Conservation (phyloP, 2,888 invertebrate species). For the Julus scanicus region DNA sequence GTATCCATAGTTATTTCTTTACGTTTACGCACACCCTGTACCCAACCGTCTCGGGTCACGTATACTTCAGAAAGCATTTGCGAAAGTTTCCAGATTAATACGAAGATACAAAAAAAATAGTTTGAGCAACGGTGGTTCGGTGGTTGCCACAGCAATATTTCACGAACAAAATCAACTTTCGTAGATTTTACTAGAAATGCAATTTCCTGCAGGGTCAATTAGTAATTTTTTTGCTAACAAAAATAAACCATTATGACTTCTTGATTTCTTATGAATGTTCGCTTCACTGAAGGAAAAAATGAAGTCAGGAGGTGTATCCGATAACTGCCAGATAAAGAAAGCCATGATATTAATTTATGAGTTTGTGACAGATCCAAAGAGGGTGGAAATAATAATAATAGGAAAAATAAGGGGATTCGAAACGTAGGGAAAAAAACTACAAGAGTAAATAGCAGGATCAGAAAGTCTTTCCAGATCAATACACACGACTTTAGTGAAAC, state of each 20-base stretch:
- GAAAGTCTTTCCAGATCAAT: neutral
- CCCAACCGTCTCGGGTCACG: too few relatives aligned
- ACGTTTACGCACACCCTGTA: too few relatives aligned
- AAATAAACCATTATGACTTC: neutral
- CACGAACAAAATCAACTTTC: neutral
- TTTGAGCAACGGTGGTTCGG: neutral
- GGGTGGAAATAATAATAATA: conserved; percentile 1
- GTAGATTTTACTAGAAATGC: neutral
- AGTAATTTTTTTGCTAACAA: neutral
- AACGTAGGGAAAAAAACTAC: neutral
- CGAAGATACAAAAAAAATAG: too few relatives aligned
- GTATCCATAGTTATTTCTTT: too few relatives aligned
- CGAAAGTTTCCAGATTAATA: too few relatives aligned
- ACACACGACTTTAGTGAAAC: neutral
- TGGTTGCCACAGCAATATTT: neutral
- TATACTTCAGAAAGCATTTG: too few relatives aligned
- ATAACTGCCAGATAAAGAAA: conserved; percentile 36
- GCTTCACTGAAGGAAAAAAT: neutral
- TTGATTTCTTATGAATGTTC: neutral
- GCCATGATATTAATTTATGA: conserved; percentile 37
- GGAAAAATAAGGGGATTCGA: neutral
- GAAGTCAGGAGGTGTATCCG: conserved; percentile 20
- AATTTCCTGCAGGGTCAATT: neutral
- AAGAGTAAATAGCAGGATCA: conserved; percentile 2
- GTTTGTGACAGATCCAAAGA: neutral